Evolutionary conservation across 2,113 vertebrate genomes (phyloP), one percentile per base, ranked within the genome.

Genomic region (Tupaia chinensis): DNA sequence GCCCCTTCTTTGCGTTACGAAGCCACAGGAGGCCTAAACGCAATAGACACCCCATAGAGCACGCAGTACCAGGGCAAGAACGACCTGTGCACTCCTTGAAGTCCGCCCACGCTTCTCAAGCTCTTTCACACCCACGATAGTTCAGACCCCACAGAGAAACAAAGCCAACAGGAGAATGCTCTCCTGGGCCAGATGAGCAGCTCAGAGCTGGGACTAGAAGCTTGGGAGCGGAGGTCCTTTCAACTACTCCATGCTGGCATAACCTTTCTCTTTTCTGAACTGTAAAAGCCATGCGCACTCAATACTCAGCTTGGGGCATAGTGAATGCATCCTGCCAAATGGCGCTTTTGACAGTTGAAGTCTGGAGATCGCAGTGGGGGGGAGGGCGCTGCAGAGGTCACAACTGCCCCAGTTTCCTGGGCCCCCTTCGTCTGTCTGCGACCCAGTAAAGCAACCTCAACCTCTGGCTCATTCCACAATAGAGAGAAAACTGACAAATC

Each of bases 31-130:
- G 15, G 23, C 63, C 58, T 20, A 6, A 80, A 85, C 44, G 14
- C 60, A 68, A 96, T 29, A 70, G 72, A 73, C 6, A 0, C 5
- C 54, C 58, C 85, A 78, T 1, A 1, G 80, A 91, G 89, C 22
- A 95, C 89, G 87, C 63, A 20, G 60, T 27, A 53, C 72, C 32
- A 53, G 12, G 72, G 53, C 78, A 66, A 34, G n/a, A 63, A 83
- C 74, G 87, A 73, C 27, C 53, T 7, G 15, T 15, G 17, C 3
- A 7, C 65, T 87, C 85, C 63, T 23, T 20, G 25, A 81, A 25
- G 72, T 78, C 80, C 83, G 68, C 56, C 89, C 89, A 96, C 13
- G 9, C 65, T 82, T 76, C 79, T 96, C 70, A 66, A 98, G 96
- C 56, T 83, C 80, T 95, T 87, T 90, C 79, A 84, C 1, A 1